Base-by-base conservation (phyloP, 2,888 invertebrate genomes). In the Apoderus coryli region DNA sequence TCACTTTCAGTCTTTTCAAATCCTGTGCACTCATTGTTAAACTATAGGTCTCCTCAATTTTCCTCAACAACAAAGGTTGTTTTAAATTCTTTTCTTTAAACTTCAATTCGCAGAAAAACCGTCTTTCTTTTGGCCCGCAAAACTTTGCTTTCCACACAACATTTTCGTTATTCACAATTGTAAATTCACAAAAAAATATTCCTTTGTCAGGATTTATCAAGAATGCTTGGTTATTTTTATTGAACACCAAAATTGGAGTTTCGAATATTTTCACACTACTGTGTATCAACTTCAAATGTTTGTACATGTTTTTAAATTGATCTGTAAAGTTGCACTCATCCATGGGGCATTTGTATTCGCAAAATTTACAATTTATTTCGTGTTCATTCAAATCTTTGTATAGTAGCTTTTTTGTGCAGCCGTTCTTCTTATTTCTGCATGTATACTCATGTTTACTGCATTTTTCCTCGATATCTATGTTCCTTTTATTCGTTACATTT, bases 231-330 rank as follows among this genome's bases (percentile, higher is more conserved):
- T 37, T 38, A 13, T 44, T 36, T 28, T 44, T 50, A n/a, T 48
- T 46, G 31, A 52, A 49, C 6, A 39, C 35, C n/a, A 39, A 36
- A 10, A 43, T 44, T n/a, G 44, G 43, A 2, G 39, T 40, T 14
- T 43, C 39, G 3, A 36, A 15, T 2, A 49, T 35, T 27, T 45
- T 46, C 2, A 44, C 42, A 30, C 49, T 48, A n/a, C 45, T 40
- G 29, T 52, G 51, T 4, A 46, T 43, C 2, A 48, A 29, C 22
- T 43, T 48, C 12, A 50, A 29, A 37, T 52, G 51, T 13, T 44
- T 41, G 9, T 35, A 22, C 28, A 49, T 41, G 3, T 41, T 27
- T 13, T 41, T 38, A 27, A 43, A 48, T 25, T 39, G 39, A 4
- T 41, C 44, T 30, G 40, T 36, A 29, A 36, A 42, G 2, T 29